These are phyloP conservation scores for Petrocephalus microphthalmus DNA, from an alignment of 2,113 vertebrate species.

Conservation along the genomic window DNA sequence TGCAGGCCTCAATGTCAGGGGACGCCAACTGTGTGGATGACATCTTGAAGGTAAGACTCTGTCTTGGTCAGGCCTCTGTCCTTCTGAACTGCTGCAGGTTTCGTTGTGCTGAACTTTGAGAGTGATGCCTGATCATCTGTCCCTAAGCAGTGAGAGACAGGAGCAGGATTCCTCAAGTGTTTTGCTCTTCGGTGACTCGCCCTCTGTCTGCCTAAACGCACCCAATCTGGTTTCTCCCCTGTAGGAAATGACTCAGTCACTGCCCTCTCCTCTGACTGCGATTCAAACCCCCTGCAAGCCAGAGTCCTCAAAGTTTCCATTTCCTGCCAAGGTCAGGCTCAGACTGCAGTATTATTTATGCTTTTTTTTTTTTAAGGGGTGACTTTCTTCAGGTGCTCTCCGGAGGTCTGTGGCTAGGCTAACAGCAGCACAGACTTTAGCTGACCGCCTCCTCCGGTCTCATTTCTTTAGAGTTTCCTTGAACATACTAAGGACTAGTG, in stretches of 20 bases:
- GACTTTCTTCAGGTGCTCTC: background rate
- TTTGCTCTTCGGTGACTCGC: background rate
- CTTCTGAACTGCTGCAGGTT: background rate
- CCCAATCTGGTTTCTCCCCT: background rate
- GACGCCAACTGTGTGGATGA: constrained; percentile 96
- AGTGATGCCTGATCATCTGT: background rate
- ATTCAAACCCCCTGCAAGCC: constrained; percentile 99
- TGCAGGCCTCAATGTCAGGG: constrained; percentile 79
- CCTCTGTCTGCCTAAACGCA: background rate
- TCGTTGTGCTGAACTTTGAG: background rate
- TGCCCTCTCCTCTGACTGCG: constrained; percentile 94
- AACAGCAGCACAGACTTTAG: background rate
- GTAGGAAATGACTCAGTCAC: constrained; percentile 98
- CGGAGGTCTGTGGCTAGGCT: background rate
- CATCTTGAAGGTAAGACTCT: constrained; percentile 82
- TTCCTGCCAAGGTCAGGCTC: constrained; percentile 87
- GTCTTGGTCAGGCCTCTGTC: background rate
- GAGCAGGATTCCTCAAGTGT: background rate
- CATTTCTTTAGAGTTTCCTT: background rate
- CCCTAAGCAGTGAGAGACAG: background rate
- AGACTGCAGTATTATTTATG: constrained; percentile 1
- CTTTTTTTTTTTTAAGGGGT: background rate
- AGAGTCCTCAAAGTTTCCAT: constrained; percentile 97
- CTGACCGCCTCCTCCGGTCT: background rate
- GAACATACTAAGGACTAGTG: background rate